Evolutionary conservation across 2,888 invertebrate genomes (phyloP), one percentile per base, ranked within the genome.

Genomic region (Eilema depressum): DNA sequence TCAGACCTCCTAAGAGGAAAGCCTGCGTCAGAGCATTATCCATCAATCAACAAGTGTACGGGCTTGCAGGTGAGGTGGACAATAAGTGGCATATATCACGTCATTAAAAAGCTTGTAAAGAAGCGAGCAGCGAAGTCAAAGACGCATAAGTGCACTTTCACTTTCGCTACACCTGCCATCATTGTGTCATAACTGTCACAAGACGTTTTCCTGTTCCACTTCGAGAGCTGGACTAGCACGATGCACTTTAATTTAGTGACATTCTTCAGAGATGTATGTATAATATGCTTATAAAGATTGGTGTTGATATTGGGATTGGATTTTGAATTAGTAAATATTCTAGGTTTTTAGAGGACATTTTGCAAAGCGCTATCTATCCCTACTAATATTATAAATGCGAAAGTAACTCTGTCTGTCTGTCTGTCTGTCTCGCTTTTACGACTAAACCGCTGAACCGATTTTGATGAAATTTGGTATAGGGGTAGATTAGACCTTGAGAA

Each of bases 141-240:
- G 25, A 68, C 71, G 73, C 67, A 70, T 71, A 47, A 56, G 65
- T 64, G 63, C 66, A 70, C 78, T 80, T 80, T 80, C 76, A 80
- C 80, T 80, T 78, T 79, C 73, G 66, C 59, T 64, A 41, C 78
- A 80, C 76, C 71, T 78, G 80, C 60, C 69, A 66, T 12, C 26
- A 28, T 53, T 53, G 53, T 26, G 57, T 37, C 62, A 73, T 70
- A 70, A 64, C 17, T 20, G 66, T 10, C 59, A 7, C 3, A 41
- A 7, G 41, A 68, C 68, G 41, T 66, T 79, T 74, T 70, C 80
- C 73, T 78, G 80, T 75, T 75, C 76, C 66, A 80, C 73, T 78
- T 78, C 66, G 66, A 33, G n/a, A 71, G 68, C 67, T 61, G 30
- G n/a, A 65, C 33, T 17, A 26, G 30, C 25, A 12, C 53, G 57